A percentile compares a stretch with the other conserved stretches of the same genome.
Evolutionary conservation across 1,140 invertebrate genomes (phyloP).

Genomic region (Papilio helenus): DNA sequence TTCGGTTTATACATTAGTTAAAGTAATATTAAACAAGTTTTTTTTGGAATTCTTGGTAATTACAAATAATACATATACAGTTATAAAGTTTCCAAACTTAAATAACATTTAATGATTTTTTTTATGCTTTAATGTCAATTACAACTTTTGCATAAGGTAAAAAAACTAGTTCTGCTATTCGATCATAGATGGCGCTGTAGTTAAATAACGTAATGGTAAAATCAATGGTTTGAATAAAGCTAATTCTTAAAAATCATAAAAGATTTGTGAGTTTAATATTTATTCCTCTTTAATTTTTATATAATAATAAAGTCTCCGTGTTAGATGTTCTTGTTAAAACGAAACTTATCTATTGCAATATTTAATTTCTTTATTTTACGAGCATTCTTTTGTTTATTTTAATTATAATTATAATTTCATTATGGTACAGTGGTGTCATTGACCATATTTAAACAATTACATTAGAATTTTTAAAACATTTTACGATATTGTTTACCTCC

Average conservation of each 20-base stretch:
- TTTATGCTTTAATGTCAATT: background rate
- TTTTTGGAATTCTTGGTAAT: background rate
- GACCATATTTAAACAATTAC: too few relatives aligned
- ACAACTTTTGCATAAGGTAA: background rate
- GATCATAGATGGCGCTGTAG: conserved; percentile 58
- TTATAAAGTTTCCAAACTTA: background rate
- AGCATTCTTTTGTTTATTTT: too few relatives aligned
- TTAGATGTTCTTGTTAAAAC: too few relatives aligned
- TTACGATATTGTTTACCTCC: too few relatives aligned
- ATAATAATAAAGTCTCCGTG: too few relatives aligned
- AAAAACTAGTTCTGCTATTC: conserved; percentile 52
- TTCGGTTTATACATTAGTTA: background rate
- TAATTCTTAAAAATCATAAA: background rate
- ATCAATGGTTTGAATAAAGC: background rate
- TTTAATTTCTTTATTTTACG: too few relatives aligned
- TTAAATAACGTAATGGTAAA: background rate
- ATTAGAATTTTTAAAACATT: too few relatives aligned
- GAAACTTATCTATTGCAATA: too few relatives aligned
- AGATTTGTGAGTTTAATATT: too few relatives aligned
- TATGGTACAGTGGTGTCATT: too few relatives aligned
- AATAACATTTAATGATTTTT: background rate
- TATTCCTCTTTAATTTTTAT: too few relatives aligned
- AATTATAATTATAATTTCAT: too few relatives aligned
- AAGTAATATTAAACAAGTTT: background rate
- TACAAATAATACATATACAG: background rate